A percentile compares a stretch with the other conserved stretches of the same genome.
Evolutionary conservation across 2,888 invertebrate genomes (phyloP).

Genomic region (Lithophane socia): DNA sequence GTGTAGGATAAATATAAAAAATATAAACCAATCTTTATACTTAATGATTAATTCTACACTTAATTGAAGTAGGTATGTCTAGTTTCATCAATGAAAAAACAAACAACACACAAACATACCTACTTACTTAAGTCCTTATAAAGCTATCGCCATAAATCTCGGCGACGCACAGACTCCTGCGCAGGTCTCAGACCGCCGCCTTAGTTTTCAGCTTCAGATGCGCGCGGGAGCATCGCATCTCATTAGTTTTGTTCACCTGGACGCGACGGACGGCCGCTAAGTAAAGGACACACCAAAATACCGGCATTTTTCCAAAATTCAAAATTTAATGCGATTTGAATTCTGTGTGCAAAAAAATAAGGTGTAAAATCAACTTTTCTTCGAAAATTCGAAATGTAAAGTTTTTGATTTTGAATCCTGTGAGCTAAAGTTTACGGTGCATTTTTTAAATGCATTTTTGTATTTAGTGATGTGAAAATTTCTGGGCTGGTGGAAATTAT

Average conservation of each 20-base stretch:
- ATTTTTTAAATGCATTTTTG: constrained; percentile 16
- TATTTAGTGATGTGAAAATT: constrained; percentile 53
- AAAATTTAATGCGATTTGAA: constrained; percentile 27
- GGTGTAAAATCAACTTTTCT: constrained; percentile 37
- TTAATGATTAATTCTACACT: background rate
- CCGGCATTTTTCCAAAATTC: constrained; percentile 31
- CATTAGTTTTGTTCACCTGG: constrained; percentile 74
- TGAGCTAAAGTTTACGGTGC: constrained; percentile 27
- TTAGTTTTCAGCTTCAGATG: constrained; percentile 76
- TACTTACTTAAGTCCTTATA: background rate
- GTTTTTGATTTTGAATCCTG: constrained; percentile 11
- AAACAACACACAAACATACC: background rate
- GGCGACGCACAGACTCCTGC: constrained; percentile 20
- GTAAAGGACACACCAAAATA: constrained; percentile 47
- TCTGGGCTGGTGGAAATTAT: constrained; percentile 55
- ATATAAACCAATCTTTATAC: background rate
- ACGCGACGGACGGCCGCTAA: constrained; percentile 69
- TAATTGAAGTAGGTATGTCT: background rate
- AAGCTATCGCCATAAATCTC: constrained; percentile 30
- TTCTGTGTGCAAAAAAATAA: constrained; percentile 39
- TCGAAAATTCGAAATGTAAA: background rate
- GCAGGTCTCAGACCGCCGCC: constrained; percentile 62
- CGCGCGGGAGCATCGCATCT: constrained; percentile 65
- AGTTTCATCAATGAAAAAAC: background rate
- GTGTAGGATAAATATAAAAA: background rate